Conservation (phyloP, 2,113 vertebrate species). For the Accipiter cooperii region DNA sequence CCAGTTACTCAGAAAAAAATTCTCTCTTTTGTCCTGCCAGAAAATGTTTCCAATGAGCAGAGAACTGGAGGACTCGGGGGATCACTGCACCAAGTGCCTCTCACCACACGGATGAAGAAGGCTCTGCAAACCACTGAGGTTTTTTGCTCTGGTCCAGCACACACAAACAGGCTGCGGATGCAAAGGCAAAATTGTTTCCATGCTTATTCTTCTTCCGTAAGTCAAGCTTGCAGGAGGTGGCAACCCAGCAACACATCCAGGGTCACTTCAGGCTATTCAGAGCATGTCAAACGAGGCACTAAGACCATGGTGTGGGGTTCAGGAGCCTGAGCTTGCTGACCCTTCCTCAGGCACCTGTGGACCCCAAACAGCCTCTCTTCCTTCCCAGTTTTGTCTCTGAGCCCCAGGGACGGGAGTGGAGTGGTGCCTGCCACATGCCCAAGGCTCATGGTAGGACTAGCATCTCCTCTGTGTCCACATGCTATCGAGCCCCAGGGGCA, state of each 20-base stretch:
- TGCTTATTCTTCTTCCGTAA: neutral
- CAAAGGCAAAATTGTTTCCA: neutral
- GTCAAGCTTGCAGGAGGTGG: neutral
- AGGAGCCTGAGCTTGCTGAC: neutral
- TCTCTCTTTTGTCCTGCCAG: neutral
- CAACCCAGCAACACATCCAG: neutral
- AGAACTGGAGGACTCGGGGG: neutral
- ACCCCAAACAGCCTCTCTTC: rapidly evolving
- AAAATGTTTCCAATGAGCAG: neutral
- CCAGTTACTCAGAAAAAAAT: neutral
- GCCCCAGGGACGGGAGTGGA: rapidly evolving
- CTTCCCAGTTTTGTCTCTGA: neutral
- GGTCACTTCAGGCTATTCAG: neutral
- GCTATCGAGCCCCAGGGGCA: neutral
- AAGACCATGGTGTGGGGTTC: neutral
- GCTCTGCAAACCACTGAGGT: neutral
- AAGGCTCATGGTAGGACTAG: neutral
- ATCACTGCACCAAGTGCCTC: neutral
- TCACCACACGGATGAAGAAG: neutral
- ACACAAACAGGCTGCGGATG: neutral
- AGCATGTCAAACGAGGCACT: rapidly evolving
- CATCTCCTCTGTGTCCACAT: neutral
- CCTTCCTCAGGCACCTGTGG: neutral
- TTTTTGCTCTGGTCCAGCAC: neutral
- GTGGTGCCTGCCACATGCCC: neutral